These are phyloP conservation scores for Gasteruption jaculator DNA, from an alignment of 2,888 invertebrate genomes.

Conservation along the genomic window DNA sequence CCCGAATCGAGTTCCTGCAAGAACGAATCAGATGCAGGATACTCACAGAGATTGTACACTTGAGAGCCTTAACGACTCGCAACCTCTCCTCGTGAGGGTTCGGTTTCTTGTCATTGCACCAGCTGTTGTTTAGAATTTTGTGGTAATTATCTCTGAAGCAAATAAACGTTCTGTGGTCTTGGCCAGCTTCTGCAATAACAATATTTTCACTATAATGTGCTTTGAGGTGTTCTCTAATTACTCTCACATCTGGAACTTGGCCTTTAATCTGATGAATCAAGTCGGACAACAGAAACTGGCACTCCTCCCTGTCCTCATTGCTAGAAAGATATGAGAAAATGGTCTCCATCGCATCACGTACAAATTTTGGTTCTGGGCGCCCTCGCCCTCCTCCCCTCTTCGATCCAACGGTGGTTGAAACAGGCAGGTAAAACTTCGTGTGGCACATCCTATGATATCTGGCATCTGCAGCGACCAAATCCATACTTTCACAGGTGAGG, in stretches of 20 bases:
- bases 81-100: slow-evolving; percentile 18
- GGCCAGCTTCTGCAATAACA: slow-evolving; percentile 13
- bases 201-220: slow-evolving; percentile 24
- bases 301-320: slow-evolving; percentile 16
- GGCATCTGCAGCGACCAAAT: slow-evolving; percentile 14
- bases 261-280: slow-evolving; percentile 15
- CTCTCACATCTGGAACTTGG: slow-evolving; percentile 19
- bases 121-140: slow-evolving; percentile 19
- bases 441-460: slow-evolving; percentile 14
- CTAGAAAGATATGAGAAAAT: slow-evolving; percentile 14
- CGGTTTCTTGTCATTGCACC: slow-evolving; percentile 16
- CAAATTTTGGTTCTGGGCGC: slow-evolving; percentile 1
- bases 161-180: slow-evolving; percentile 12
- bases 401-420: not conserved
- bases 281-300: slow-evolving; percentile 18
- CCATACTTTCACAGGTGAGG: not conserved
- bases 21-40: slow-evolving; percentile 18
- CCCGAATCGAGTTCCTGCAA: slow-evolving; percentile 9
- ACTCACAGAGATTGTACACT: no score
- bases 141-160: slow-evolving; percentile 22
- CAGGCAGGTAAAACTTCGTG: not conserved
- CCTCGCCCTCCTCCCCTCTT: slow-evolving; percentile 3
- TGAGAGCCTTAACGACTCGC: slow-evolving; percentile 12
- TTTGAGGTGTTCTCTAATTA: slow-evolving; percentile 17
- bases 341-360: slow-evolving; percentile 10